Conservation (phyloP, 1,140 invertebrate genomes). For the Phthorimaea operculella region DNA sequence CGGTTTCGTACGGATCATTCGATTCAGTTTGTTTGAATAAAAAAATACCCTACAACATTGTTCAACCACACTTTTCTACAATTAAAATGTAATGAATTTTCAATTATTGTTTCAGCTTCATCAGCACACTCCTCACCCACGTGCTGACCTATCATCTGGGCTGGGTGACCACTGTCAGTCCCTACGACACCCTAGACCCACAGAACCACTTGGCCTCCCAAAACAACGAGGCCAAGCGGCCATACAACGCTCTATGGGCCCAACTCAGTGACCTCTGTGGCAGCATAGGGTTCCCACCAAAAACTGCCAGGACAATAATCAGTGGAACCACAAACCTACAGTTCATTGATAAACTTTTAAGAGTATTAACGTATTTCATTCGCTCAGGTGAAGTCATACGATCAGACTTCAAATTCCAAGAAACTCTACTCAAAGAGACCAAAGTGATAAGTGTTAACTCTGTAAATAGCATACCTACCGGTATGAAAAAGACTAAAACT, state of each 20-base stretch:
- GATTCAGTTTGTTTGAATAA: too few species aligned
- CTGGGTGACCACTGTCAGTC: slow-evolving; percentile 85
- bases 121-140: slow-evolving; percentile 88
- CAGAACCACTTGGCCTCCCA: slow-evolving; percentile 8
- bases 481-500: slow-evolving; percentile 20
- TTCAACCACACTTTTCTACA: too few species aligned
- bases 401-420: slow-evolving; percentile 40
- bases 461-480: slow-evolving; percentile 8
- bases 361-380: slow-evolving; percentile 86
- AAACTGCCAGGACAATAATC: slow-evolving; percentile 82
- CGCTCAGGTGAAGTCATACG: slow-evolving; percentile 77
- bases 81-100: too few species aligned
- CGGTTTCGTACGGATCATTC: too few species aligned
- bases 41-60: too few species aligned
- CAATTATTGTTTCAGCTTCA: slow-evolving; percentile 75
- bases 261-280: slow-evolving; percentile 88
- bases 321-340: slow-evolving; percentile 75
- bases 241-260: slow-evolving; percentile 87
- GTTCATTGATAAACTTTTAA: slow-evolving; percentile 74
- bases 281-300: slow-evolving; percentile 79
- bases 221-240: slow-evolving; percentile 12
- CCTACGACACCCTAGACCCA: slow-evolving; percentile 46
- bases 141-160: slow-evolving; percentile 90
- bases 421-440: slow-evolving; percentile 29
- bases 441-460: slow-evolving; percentile 32